Conservation (phyloP, 2,888 invertebrate genomes). For the Encarsia formosa region DNA sequence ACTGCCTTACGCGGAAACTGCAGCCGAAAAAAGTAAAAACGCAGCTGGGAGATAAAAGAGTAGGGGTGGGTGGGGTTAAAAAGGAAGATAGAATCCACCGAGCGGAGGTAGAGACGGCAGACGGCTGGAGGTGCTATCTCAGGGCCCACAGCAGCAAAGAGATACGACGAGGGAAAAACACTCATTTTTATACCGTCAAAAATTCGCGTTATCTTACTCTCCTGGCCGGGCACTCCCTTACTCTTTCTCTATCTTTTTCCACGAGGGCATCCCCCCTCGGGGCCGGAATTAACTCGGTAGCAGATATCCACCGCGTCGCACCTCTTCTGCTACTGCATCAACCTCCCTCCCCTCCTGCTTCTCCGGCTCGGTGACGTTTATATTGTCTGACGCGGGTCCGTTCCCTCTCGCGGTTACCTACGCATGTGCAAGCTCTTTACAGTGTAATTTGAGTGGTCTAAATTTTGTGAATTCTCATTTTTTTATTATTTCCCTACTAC, state of each 20-base stretch:
- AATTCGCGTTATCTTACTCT: slow-evolving; percentile 50
- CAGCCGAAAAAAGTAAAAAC: background rate
- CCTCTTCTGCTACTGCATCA: background rate
- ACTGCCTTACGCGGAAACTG: slow-evolving; percentile 22
- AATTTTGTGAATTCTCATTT: too few species aligned
- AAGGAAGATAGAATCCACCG: slow-evolving; percentile 18
- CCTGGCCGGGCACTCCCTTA: slow-evolving; percentile 38
- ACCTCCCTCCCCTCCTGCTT: slow-evolving; percentile 12
- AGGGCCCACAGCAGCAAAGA: slow-evolving; percentile 26
- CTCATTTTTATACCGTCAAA: slow-evolving; percentile 53
- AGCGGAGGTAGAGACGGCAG: background rate
- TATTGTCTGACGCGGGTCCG: too few species aligned
- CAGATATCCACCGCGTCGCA: slow-evolving; percentile 23
- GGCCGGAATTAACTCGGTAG: slow-evolving; percentile 48
- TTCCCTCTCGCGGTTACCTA: too few species aligned
- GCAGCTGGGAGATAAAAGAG: slow-evolving; percentile 6
- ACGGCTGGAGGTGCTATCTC: slow-evolving; percentile 45
- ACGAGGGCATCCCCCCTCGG: slow-evolving; percentile 34
- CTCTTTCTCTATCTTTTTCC: slow-evolving; percentile 28
- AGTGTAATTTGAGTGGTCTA: too few species aligned
- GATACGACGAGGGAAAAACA: slow-evolving; percentile 48
- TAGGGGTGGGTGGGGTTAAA: slow-evolving; percentile 11
- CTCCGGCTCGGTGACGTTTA: too few species aligned
- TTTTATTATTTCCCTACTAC: too few species aligned
- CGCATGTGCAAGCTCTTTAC: too few species aligned